These are phyloP conservation scores for Drosophila rufa DNA, from an alignment of 1,140 invertebrate genomes.

Conservation along the genomic window DNA sequence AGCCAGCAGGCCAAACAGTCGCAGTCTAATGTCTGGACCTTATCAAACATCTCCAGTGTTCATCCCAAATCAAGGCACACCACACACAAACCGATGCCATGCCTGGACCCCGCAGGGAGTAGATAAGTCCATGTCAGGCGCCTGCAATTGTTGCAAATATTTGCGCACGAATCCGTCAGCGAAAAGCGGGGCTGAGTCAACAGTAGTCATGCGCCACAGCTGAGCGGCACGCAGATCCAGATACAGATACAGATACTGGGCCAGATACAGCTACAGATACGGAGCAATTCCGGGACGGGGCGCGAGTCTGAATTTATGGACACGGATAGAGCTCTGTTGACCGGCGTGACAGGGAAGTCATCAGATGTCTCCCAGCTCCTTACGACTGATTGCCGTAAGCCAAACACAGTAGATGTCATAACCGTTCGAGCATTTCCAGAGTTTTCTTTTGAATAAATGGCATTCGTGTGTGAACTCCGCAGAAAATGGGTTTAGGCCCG, in stretches of 20 bases:
- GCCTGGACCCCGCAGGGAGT: neutral
- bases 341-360: conserved; percentile 29
- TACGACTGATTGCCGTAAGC: neutral
- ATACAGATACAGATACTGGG: conserved; percentile 33
- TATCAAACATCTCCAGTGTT: conserved; percentile 12
- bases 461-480: conserved; percentile 3
- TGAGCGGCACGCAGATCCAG: conserved; percentile 31
- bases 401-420: conserved; percentile 9
- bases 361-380: conserved; percentile 2
- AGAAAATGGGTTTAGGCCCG: neutral
- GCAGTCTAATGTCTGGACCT: conserved; percentile 20
- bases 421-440: neutral
- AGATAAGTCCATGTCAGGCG: conserved; percentile 50
- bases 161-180: conserved; percentile 42
- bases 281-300: conserved; percentile 32
- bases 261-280: conserved; percentile 44
- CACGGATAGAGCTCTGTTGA: conserved; percentile 38
- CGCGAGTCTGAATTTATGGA: conserved; percentile 71
- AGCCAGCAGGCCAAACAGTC: neutral
- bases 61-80: neutral
- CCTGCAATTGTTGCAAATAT: conserved; percentile 68
- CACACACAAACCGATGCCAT: neutral
- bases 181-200: conserved; percentile 35
- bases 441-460: neutral
- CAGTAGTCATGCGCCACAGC: conserved; percentile 58